Evolutionary conservation across 2,113 vertebrate species (phyloP), one percentile per base, ranked within the genome.

Genomic region (Chamaetylas fuelleborni): DNA sequence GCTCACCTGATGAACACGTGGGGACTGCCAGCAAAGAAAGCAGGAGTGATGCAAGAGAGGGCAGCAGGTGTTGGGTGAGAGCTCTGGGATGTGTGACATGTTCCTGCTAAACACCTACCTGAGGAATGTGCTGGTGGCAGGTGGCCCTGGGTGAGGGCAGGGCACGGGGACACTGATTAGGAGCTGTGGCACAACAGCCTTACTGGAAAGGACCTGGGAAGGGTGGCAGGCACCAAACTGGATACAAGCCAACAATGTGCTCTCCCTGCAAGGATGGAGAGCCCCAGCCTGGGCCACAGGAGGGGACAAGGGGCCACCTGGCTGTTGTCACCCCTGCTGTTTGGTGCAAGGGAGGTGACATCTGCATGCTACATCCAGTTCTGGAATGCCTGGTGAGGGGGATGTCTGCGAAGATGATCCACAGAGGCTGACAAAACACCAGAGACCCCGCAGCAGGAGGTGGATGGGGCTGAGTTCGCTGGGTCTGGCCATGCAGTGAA

Each of bases 371-470:
- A 9, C 0, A 0, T 61, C 50, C 61, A 6, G n/a, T 40, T 65
- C 36, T 76, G 73, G 54, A 47, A 12, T 57, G 50, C 31, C 38
- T 16, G 38, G 13, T n/a, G n/a, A 9, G 26, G 7, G 79, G 50
- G 26, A 17, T 26, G 26, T 18, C 50, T 10, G 56, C 17, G 45
- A 34, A 19, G 29, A 29, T 26, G 42, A 23, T 5, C 31, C 8
- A 3, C 0, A 23, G 60, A 9, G 60, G 26, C 26, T 58, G 76
- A 22, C 19, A 58, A 25, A 36, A 26, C 5, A 6, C 12, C 43
- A n/a, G 56, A 0, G 0, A 10, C 33, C 29, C 62, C 58, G 11
- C 5, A 19, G 45, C 2, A 3, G 47, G 57, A 47, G 45, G 40
- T 19, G 38, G 38, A 24, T 5, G 24, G 45, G 71, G 45, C 14